Percentiles rank a stretch among this genome's conserved stretches.
Evolutionary conservation across 1,140 invertebrate genomes (phyloP).

Genomic region (Halyomorpha halys): DNA sequence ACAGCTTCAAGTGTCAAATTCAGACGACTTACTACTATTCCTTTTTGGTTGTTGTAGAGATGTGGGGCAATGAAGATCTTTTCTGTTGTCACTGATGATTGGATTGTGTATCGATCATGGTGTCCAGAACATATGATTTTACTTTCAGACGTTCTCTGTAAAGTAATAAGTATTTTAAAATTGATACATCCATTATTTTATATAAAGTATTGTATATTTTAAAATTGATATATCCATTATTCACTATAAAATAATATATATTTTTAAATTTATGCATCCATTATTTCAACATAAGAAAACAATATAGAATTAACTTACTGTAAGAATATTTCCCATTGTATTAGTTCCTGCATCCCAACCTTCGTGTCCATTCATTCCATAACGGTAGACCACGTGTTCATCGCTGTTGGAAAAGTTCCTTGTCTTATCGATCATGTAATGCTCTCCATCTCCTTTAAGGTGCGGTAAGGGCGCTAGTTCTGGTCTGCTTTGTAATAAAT

Average conservation of each 20-base stretch:
- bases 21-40: conserved; percentile 29
- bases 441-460: conserved; percentile 38
- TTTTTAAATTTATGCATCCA: conserved; percentile 26
- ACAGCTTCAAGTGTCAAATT: conserved; percentile 30
- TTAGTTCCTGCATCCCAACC: conserved; percentile 45
- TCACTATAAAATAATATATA: no score
- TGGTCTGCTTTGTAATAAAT: conserved; percentile 27
- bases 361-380: conserved; percentile 42
- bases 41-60: conserved; percentile 28
- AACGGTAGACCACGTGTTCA: conserved; percentile 46
- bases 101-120: conserved; percentile 30
- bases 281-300: background rate
- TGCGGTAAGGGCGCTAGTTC: conserved; percentile 32
- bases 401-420: conserved; percentile 53
- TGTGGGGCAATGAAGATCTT: conserved; percentile 29
- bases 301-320: conserved; percentile 29
- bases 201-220: background rate
- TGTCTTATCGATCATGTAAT: conserved; percentile 41
- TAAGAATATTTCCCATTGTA: conserved; percentile 45
- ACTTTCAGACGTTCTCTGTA: conserved; percentile 30
- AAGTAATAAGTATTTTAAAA: conserved; percentile 20
- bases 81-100: conserved; percentile 32
- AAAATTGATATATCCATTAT: background rate
- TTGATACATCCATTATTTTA: no score
- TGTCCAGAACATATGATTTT: conserved; percentile 31